phyloP scores from a whole-genome alignment of 1,140 invertebrate genomes.

The Charaxes varanes region DNA sequence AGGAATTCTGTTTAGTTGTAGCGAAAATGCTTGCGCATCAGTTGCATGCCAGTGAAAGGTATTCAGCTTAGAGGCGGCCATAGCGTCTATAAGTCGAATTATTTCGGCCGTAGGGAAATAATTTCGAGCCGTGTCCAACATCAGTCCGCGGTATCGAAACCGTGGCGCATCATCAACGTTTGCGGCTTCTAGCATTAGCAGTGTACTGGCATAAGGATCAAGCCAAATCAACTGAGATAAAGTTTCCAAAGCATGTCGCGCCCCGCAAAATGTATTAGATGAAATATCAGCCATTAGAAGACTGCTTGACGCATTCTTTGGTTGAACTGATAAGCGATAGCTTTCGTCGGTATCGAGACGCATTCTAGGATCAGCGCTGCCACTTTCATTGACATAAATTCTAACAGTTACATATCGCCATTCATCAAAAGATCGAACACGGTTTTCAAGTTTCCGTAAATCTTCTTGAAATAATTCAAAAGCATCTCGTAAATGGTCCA shows the following conservation, averaged over 20 bases:
- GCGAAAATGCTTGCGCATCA: conserved; percentile 87
- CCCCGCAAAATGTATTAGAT: conserved; percentile 82
- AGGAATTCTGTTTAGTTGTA: conserved; percentile 79
- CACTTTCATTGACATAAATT: conserved; percentile 51
- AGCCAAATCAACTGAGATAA: conserved; percentile 85
- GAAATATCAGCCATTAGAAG: conserved; percentile 76
- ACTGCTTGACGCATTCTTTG: conserved; percentile 66
- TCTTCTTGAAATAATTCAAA: conserved; percentile 35
- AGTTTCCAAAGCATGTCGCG: conserved; percentile 85
- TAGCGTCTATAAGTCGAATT: conserved; percentile 80
- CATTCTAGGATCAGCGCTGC: conserved; percentile 69
- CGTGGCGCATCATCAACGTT: conserved; percentile 74
- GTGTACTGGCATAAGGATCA: conserved; percentile 73
- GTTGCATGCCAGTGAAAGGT: conserved; percentile 89
- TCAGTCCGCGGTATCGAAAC: conserved; percentile 80
- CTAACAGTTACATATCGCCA: conserved; percentile 56
- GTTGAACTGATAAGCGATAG: conserved; percentile 77
- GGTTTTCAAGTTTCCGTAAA: conserved; percentile 25
- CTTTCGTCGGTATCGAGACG: conserved; percentile 81
- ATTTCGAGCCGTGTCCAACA: conserved; percentile 84
- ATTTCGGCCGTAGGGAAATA: conserved; percentile 80
- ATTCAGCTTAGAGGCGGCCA: conserved; percentile 86
- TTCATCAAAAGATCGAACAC: conserved; percentile 21
- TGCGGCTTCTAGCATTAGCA: conserved; percentile 75
- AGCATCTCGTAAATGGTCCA: conserved; percentile 28